Percentiles rank a stretch among this genome's conserved stretches.
Evolutionary conservation across 2,113 vertebrate genomes (phyloP).

Genomic region (Alectura lathami): DNA sequence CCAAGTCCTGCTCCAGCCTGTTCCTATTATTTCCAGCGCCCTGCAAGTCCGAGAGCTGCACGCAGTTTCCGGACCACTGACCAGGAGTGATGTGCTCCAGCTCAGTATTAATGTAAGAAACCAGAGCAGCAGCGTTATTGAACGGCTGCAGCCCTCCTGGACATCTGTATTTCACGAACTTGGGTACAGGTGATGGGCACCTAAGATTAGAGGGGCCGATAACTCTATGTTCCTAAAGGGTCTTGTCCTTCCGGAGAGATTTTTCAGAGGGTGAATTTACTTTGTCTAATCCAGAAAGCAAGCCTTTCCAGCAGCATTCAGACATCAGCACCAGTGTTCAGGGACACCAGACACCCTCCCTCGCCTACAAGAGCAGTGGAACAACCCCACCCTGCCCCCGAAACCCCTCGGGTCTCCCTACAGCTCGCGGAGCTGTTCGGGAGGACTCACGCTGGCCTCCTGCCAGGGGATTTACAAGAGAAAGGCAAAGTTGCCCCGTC

Average conservation of each 20-base stretch:
- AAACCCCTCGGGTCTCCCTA: background rate
- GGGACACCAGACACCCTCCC: background rate
- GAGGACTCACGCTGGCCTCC: background rate
- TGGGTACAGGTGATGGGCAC: conserved; percentile 58
- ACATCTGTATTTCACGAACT: conserved; percentile 42
- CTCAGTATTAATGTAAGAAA: conserved; percentile 52
- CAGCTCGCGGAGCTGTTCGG: background rate
- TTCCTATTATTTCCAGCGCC: background rate
- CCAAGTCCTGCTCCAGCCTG: background rate
- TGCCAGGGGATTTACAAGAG: background rate
- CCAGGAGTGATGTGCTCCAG: background rate
- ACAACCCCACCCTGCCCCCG: background rate
- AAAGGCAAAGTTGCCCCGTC: background rate
- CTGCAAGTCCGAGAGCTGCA: background rate
- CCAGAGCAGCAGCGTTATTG: conserved; percentile 49
- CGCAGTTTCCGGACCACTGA: background rate
- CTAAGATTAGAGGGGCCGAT: conserved; percentile 50
- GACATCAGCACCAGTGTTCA: conserved; percentile 4
- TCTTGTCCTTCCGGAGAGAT: conserved; percentile 37
- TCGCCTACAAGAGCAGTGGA: background rate
- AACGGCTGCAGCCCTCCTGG: conserved; percentile 5
- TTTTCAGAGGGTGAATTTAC: conserved; percentile 51
- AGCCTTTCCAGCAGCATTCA: background rate
- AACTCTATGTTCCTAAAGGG: conserved; percentile 26
- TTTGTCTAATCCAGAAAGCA: conserved; percentile 17